These are phyloP conservation scores for Mesaphorura yosii DNA, from an alignment of 1,140 invertebrate species.

Conservation along the genomic window DNA sequence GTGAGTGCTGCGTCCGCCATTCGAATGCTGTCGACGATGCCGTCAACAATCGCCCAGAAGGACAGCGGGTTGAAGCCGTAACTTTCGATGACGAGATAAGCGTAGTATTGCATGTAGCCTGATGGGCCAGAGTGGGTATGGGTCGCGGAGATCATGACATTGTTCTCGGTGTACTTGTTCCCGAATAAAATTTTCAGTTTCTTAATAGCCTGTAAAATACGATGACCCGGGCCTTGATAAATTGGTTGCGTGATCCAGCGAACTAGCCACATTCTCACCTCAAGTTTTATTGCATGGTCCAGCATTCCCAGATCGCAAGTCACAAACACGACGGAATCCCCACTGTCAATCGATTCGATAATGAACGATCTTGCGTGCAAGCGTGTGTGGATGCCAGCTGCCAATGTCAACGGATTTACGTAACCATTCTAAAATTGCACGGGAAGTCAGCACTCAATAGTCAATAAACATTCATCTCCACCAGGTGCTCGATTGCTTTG, in stretches of 20 bases:
- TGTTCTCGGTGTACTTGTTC: slow-evolving; percentile 3
- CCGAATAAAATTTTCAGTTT: slow-evolving; percentile 4
- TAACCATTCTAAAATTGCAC: slow-evolving; percentile 10
- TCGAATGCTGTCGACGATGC: slow-evolving; percentile 7
- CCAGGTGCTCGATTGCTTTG: no score
- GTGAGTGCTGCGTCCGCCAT: neutral
- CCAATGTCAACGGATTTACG: slow-evolving; percentile 1
- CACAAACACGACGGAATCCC: slow-evolving; percentile 3
- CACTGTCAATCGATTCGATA: slow-evolving; percentile 2
- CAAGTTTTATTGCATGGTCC: slow-evolving; percentile 13
- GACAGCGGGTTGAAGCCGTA: slow-evolving; percentile 5
- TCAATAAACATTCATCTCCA: neutral
- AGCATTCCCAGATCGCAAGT: slow-evolving; percentile 10
- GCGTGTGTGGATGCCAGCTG: slow-evolving; percentile 11
- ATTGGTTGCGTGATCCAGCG: neutral
- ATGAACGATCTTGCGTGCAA: slow-evolving; percentile 11
- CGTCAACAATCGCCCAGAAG: slow-evolving; percentile 13
- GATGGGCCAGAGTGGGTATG: slow-evolving; percentile 10
- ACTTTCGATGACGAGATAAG: slow-evolving; percentile 5
- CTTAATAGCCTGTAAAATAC: slow-evolving; percentile 8
- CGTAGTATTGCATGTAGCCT: slow-evolving; percentile 11
- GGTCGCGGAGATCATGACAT: slow-evolving; percentile 6
- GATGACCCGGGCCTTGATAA: neutral
- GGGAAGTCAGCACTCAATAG: no score
- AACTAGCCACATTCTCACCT: slow-evolving; percentile 2